Percentiles rank a stretch among this genome's conserved stretches.
phyloP scores from a whole-genome alignment of 2,888 invertebrate species.

The Laothoe populi region DNA sequence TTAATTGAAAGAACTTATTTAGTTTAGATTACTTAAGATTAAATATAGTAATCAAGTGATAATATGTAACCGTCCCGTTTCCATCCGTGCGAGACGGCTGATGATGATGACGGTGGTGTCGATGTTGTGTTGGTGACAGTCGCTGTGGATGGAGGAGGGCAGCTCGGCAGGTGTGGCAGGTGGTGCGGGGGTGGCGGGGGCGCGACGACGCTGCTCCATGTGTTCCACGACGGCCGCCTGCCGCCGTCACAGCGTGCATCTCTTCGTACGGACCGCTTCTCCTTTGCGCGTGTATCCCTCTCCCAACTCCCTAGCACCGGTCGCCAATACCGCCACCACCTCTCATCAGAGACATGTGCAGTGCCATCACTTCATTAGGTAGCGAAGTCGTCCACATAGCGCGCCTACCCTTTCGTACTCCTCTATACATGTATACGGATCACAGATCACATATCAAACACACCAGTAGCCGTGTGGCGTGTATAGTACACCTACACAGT shows the following conservation, averaged over 20 bases:
- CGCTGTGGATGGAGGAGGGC: slow-evolving; percentile 85
- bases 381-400: neutral
- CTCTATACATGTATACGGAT: too few species aligned
- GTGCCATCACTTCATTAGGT: neutral
- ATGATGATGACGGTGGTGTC: neutral
- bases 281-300: slow-evolving; percentile 50
- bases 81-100: slow-evolving; percentile 3
- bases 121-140: slow-evolving; percentile 67
- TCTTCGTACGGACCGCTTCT: slow-evolving; percentile 60
- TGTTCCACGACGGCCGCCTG: slow-evolving; percentile 65
- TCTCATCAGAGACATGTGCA: neutral
- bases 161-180: slow-evolving; percentile 30
- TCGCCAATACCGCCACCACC: slow-evolving; percentile 15
- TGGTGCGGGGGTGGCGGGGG: slow-evolving; percentile 66
- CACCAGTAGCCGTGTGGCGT: neutral
- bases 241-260: slow-evolving; percentile 74
- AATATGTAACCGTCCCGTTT: neutral
- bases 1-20: too few species aligned
- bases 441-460: neutral
- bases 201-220: slow-evolving; percentile 62
- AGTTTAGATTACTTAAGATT: too few species aligned
- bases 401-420: neutral
- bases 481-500: too few species aligned
- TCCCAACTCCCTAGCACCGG: slow-evolving; percentile 30
- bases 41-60: too few species aligned